A percentile compares a stretch with the other conserved stretches of the same genome.
Evolutionary conservation across 2,888 invertebrate species (phyloP).

Genomic region (Ormyrus rosae): DNA sequence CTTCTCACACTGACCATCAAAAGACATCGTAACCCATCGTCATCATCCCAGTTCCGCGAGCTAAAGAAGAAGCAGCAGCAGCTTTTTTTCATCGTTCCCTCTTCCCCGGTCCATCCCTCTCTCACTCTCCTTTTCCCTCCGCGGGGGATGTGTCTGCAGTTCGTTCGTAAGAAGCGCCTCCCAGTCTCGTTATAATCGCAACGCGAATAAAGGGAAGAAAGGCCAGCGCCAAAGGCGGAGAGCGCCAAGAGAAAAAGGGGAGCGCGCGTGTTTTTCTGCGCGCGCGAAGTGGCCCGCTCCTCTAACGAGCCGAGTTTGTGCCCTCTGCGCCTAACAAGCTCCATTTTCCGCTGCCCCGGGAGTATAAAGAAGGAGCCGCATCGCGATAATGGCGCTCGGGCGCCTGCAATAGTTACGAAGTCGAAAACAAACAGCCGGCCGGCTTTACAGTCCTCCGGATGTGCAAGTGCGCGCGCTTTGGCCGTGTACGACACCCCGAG

Average conservation of each 20-base stretch:
- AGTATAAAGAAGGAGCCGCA: not conserved
- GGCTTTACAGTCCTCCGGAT: too few relatives aligned
- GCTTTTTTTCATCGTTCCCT: not conserved
- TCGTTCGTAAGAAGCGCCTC: not conserved
- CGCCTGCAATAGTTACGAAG: constrained; percentile 28
- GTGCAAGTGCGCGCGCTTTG: not conserved
- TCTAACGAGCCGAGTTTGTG: constrained; percentile 41
- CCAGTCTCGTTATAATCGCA: constrained; percentile 25
- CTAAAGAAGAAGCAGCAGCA: constrained; percentile 8
- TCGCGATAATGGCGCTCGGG: constrained; percentile 31
- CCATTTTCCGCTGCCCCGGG: constrained; percentile 18
- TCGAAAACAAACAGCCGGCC: not conserved
- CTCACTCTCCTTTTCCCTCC: too few relatives aligned
- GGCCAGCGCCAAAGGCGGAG: constrained; percentile 17
- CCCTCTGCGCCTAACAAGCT: constrained; percentile 40
- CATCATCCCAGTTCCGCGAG: constrained; percentile 2
- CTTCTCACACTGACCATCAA: constrained; percentile 27
- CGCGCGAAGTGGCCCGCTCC: constrained; percentile 49
- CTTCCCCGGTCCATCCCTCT: constrained; percentile 15
- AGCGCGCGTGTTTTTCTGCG: too few relatives aligned
- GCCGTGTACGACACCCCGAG: constrained; percentile 27
- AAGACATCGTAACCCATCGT: constrained; percentile 41
- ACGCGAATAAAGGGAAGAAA: not conserved
- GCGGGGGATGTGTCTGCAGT: too few relatives aligned
- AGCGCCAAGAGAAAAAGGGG: too few relatives aligned